phyloP scores from a whole-genome alignment of 2,888 invertebrate species.

The Cybosia mesomella region DNA sequence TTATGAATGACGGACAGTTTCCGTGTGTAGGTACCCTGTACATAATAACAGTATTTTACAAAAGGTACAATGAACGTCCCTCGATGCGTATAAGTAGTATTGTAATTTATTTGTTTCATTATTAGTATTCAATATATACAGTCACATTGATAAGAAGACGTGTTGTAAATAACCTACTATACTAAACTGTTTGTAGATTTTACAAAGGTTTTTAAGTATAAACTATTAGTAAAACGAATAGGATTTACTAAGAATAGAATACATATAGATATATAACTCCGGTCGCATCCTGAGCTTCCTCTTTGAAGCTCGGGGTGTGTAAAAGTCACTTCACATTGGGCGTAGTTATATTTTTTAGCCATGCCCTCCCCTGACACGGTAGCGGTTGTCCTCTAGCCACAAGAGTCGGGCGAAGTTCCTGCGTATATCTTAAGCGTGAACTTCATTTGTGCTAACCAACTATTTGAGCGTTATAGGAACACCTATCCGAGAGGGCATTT shows the following conservation, averaged over 20 bases:
- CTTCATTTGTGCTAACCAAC: not conserved
- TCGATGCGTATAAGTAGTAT: slow-evolving; percentile 25
- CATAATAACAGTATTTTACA: slow-evolving; percentile 35
- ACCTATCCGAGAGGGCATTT: no score
- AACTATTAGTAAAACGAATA: not conserved
- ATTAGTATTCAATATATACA: slow-evolving; percentile 48
- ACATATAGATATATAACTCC: not conserved
- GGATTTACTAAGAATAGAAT: no score
- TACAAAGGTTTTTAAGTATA: not conserved
- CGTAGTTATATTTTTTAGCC: not conserved
- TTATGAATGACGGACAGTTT: slow-evolving; percentile 59
- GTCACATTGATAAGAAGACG: slow-evolving; percentile 54
- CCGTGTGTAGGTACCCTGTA: slow-evolving; percentile 44
- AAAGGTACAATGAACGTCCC: slow-evolving; percentile 36
- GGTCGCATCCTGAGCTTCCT: not conserved
- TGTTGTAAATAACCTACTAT: slow-evolving; percentile 48
- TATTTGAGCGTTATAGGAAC: no score
- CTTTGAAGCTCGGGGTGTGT: not conserved
- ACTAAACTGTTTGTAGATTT: slow-evolving; percentile 13
- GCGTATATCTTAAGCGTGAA: not conserved
- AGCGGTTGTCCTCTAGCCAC: not conserved
- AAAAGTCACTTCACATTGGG: not conserved
- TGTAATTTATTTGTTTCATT: slow-evolving; percentile 13
- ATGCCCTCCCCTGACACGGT: not conserved
- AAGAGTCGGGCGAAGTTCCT: not conserved